Base-by-base conservation (phyloP, 2,113 vertebrate genomes). In the Malurus cyaneus region DNA sequence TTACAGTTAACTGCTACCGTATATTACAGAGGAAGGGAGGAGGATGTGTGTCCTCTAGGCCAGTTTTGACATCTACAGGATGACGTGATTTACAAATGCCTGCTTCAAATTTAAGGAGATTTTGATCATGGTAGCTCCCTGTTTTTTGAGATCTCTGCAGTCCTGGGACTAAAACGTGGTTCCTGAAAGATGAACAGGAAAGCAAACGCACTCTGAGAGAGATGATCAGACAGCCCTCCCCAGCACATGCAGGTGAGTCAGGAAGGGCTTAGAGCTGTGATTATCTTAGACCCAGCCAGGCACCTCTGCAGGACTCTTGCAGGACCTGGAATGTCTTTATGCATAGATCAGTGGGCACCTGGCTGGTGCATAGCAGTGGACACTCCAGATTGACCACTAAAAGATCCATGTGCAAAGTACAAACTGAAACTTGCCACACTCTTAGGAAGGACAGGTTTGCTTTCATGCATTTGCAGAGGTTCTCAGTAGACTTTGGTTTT, bases 1-100 rank as follows among this genome's bases (percentile, higher is more conserved):
- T 95, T 96, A 96, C 65, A 64, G 69, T 92, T 95, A 93, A 95
- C 86, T 93, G 93, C 95, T 97, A 96, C 96, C 0, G 82, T 93
- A 88, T 65, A 90, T 93, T 95, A 86, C 44, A 76, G 46, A 57
- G 49, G 59, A 74, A 92, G 26, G 81, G 69, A 76, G 53, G 92
- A 92, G 91, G 72, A 54, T 60, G 36, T 64, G 25, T 28, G 65
- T 94, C 72, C 61, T 86, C 72, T 67, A 88, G 71, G n/a, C 90
- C 47, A 90, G 64, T 49, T 92, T 52, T 89, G 88, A 78, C 79
- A 59, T 92, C 82, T 41, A 28, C 5, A 9, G 66, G 32, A 18
- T 66, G 92, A 41, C 12, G 13, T 85, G 81, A 59, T 93, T 95
- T 92, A 74, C 69, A 87, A 66, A 74, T 64, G 31, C 23, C 67